Percentiles rank a stretch among this genome's conserved stretches.
Conservation (phyloP, 2,888 invertebrate species). For the Plebejus anna region DNA sequence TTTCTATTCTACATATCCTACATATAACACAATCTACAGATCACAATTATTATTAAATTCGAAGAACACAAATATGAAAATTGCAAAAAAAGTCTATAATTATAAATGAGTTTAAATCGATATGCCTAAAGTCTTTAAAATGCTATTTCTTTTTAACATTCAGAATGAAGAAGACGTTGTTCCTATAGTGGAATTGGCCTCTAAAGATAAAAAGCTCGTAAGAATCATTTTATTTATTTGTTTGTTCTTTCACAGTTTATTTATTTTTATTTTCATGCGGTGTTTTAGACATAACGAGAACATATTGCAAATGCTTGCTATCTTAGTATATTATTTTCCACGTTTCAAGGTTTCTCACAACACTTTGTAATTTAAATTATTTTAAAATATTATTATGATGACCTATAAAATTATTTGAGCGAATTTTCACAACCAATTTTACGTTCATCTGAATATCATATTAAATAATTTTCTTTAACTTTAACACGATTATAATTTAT, state of each 20-base stretch:
- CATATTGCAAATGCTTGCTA: too few species aligned
- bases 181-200: not conserved
- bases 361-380: not conserved
- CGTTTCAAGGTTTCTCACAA: not conserved
- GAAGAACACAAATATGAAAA: not conserved
- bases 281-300: not conserved
- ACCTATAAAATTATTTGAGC: too few species aligned
- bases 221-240: not conserved
- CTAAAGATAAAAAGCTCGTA: not conserved
- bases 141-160: not conserved
- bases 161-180: constrained; percentile 11
- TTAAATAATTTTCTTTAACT: not conserved
- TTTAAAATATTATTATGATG: too few species aligned
- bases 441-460: too few species aligned
- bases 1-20: too few species aligned
- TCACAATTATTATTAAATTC: not conserved
- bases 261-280: too few species aligned
- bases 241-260: not conserved
- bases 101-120: too few species aligned
- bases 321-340: too few species aligned
- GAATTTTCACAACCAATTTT: too few species aligned
- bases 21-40: not conserved
- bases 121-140: not conserved
- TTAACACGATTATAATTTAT: not conserved
- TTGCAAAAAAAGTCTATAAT: not conserved